Percentiles rank a stretch among this genome's conserved stretches.
Evolutionary conservation across 2,888 invertebrate genomes (phyloP).

Genomic region (Dysmachus trigonus): DNA sequence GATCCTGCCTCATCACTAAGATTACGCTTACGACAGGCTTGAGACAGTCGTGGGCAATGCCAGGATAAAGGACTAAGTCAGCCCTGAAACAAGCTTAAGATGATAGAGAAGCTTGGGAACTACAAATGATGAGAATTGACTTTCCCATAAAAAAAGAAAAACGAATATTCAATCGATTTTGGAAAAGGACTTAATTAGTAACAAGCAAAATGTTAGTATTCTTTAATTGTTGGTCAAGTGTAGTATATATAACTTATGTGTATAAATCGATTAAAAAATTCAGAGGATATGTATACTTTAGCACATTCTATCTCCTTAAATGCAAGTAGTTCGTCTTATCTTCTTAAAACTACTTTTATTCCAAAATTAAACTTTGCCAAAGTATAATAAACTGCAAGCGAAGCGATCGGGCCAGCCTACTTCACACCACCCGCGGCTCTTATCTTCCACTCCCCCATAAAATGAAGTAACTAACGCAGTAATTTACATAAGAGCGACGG

Average conservation of each 20-base stretch:
- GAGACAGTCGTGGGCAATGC: too few relatives aligned
- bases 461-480: slow-evolving; percentile 4
- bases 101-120: too few relatives aligned
- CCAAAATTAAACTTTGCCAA: neutral
- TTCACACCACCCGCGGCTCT: neutral
- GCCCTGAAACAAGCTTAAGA: too few relatives aligned
- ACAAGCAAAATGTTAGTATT: too few relatives aligned
- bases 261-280: neutral
- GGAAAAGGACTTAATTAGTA: too few relatives aligned
- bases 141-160: too few relatives aligned
- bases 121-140: too few relatives aligned
- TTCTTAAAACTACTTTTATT: neutral
- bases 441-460: neutral
- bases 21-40: too few relatives aligned
- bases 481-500: slow-evolving; percentile 5
- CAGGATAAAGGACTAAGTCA: too few relatives aligned
- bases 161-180: too few relatives aligned
- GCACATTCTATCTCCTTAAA: neutral
- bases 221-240: too few relatives aligned
- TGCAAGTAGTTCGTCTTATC: neutral
- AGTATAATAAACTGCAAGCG: neutral
- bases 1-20: too few relatives aligned
- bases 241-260: neutral
- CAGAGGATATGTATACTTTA: neutral
- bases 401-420: neutral